These are phyloP conservation scores for Stictonetta naevosa DNA, from an alignment of 2,113 vertebrate genomes.

Conservation along the genomic window DNA sequence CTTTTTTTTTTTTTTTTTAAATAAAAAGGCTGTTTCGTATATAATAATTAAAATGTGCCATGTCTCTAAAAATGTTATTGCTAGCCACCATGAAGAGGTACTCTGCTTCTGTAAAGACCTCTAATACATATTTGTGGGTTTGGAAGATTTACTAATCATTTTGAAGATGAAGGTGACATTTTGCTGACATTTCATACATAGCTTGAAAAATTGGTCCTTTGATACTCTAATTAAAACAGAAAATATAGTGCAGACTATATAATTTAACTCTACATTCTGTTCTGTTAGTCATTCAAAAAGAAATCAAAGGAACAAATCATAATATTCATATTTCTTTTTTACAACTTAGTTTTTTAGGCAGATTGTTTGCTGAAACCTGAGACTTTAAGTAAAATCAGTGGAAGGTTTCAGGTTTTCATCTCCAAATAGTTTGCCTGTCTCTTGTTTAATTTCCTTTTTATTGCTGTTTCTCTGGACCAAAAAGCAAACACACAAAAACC, in stretches of 20 bases:
- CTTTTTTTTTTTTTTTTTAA: not conserved
- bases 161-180: slow-evolving; percentile 28
- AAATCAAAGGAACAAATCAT: not conserved
- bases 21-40: not conserved
- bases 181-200: not conserved
- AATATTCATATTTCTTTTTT: not conserved
- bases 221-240: slow-evolving; percentile 14
- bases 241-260: not conserved
- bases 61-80: not conserved
- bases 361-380: not conserved
- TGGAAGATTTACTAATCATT: not conserved
- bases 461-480: not conserved
- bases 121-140: not conserved
- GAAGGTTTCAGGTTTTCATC: not conserved
- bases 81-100: not conserved
- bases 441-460: not conserved
- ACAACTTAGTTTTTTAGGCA: not conserved
- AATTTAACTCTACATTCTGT: not conserved
- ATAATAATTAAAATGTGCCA: not conserved
- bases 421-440: not conserved
- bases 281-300: not conserved
- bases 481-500: not conserved
- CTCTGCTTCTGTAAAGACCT: not conserved
- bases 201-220: not conserved
- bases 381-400: not conserved